A percentile compares a stretch with the other conserved stretches of the same genome.
Evolutionary conservation across 1,140 invertebrate species (phyloP).

Genomic region (Dinoponera quadriceps): DNA sequence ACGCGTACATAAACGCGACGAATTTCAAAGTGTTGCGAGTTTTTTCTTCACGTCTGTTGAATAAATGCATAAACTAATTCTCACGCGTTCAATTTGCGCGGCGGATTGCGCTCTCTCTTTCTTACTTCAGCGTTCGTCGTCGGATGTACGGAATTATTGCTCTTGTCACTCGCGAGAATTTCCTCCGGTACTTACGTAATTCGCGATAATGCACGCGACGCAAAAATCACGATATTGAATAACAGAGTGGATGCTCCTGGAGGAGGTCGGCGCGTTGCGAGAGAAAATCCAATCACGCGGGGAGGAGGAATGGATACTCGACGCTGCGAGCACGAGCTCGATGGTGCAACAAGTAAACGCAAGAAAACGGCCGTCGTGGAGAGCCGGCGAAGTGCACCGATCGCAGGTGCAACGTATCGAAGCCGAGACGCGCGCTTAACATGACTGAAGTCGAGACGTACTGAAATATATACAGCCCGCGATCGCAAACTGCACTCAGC

Average conservation of each 20-base stretch:
- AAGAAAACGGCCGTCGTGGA: slow-evolving; percentile 28
- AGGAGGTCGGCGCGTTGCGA: background rate
- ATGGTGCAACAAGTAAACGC: slow-evolving; percentile 49
- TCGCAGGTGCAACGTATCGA: slow-evolving; percentile 8
- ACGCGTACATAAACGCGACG: no score
- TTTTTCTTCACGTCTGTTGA: slow-evolving; percentile 4
- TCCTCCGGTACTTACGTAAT: background rate
- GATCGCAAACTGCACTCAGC: slow-evolving; percentile 27
- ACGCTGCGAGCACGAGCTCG: background rate
- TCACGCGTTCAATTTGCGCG: background rate
- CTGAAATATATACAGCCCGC: slow-evolving; percentile 31
- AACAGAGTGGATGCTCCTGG: background rate
- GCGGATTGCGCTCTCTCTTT: no score
- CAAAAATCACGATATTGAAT: background rate
- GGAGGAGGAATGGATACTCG: slow-evolving; percentile 29
- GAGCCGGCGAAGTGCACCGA: background rate
- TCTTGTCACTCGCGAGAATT: no score
- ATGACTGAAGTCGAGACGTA: background rate
- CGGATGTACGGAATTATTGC: no score
- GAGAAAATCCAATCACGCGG: slow-evolving; percentile 23
- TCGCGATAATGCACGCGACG: slow-evolving; percentile 2
- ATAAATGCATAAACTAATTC: slow-evolving; percentile 14
- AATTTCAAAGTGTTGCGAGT: background rate
- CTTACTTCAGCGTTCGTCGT: background rate
- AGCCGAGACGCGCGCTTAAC: slow-evolving; percentile 2